Evolutionary conservation across 2,113 vertebrate species (phyloP).

Genomic region (Riparia riparia): DNA sequence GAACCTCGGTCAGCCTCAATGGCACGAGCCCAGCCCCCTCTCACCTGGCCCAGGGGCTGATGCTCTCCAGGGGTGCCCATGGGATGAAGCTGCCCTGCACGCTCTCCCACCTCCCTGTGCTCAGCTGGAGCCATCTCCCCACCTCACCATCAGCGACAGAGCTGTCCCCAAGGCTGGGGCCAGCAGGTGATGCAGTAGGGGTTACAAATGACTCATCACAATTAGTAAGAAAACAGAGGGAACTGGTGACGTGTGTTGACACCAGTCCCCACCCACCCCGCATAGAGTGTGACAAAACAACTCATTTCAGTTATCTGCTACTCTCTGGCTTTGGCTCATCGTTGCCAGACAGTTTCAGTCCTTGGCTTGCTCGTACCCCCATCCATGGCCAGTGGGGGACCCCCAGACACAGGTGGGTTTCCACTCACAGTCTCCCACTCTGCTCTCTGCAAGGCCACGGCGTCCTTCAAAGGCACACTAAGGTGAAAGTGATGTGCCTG

Average conservation of each 20-base stretch:
- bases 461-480: rapidly evolving
- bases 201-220: neutral
- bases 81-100: neutral
- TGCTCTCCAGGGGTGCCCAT: neutral
- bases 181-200: neutral
- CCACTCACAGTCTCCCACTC: rapidly evolving
- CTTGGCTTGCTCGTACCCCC: rapidly evolving
- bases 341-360: neutral
- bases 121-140: neutral
- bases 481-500: neutral
- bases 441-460: rapidly evolving
- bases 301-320: rapidly evolving
- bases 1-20: rapidly evolving
- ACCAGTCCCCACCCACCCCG: neutral
- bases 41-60: neutral
- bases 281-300: rapidly evolving
- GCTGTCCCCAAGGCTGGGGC: neutral
- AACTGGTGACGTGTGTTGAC: neutral
- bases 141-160: rapidly evolving
- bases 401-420: neutral
- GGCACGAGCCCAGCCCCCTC: neutral
- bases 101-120: rapidly evolving
- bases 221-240: neutral
- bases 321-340: neutral
- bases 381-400: neutral